phyloP scores from a whole-genome alignment of 1,140 invertebrate species.

The Meloidogyne floridensis region DNA sequence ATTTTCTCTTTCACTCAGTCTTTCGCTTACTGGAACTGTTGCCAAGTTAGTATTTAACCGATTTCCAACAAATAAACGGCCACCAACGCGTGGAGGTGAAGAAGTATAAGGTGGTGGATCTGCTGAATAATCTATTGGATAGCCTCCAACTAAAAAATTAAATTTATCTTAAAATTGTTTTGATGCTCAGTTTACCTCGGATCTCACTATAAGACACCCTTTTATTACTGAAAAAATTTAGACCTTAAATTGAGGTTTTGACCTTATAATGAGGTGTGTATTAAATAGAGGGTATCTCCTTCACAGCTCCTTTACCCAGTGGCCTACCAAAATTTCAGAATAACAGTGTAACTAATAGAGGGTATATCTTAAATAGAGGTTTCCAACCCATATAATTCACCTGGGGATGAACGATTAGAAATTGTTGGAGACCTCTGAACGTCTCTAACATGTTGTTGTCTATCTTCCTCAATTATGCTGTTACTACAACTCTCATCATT shows the following conservation, averaged over 20 bases:
- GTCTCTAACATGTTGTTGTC: neutral
- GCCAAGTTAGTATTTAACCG: neutral
- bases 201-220: no score
- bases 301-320: no score
- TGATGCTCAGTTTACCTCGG: no score
- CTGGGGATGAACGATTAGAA: neutral
- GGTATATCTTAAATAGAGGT: no score
- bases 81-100: neutral
- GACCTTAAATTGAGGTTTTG: no score
- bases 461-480: neutral
- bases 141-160: conserved; percentile 1
- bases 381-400: neutral
- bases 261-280: no score
- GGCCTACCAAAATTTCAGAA: no score
- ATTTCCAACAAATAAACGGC: neutral
- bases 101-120: neutral
- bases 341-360: no score
- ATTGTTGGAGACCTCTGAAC: neutral
- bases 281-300: no score
- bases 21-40: neutral
- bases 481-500: conserved; percentile 8
- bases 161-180: neutral
- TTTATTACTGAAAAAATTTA: no score
- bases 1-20: neutral
- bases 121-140: neutral